phyloP scores from a whole-genome alignment of 2,113 vertebrate genomes.

The Cranoglanis bouderius region DNA sequence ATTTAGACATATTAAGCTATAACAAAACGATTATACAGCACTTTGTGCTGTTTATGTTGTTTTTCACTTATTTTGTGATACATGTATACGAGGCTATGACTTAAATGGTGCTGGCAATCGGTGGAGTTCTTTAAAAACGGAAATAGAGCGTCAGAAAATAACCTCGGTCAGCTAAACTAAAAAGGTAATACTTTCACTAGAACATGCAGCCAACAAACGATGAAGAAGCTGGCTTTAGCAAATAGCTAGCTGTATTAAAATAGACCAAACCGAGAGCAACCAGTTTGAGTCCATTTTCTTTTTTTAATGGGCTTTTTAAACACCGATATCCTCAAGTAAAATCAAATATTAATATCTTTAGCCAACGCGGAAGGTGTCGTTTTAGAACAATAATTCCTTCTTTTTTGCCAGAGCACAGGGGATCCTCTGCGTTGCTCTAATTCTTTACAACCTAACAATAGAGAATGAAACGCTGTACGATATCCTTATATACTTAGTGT shows the following conservation, averaged over 20 bases:
- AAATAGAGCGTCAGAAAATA: constrained; percentile 54
- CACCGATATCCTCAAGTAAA: constrained; percentile 49
- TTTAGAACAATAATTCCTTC: constrained; percentile 44
- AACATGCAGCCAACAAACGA: constrained; percentile 13
- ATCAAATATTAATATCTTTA: constrained; percentile 29
- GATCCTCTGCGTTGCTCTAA: constrained; percentile 66
- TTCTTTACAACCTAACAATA: constrained; percentile 77
- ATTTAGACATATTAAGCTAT: constrained; percentile 12
- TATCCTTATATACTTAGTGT: constrained; percentile 70
- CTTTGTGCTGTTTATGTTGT: neutral
- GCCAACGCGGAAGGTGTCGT: constrained; percentile 15
- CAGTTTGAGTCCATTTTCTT: constrained; percentile 62
- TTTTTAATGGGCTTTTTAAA: constrained; percentile 59
- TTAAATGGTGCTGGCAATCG: constrained; percentile 25
- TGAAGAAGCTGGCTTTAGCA: constrained; percentile 34
- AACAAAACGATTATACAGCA: neutral
- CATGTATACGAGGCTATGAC: neutral
- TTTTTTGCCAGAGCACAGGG: constrained; percentile 57
- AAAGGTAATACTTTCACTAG: constrained; percentile 15
- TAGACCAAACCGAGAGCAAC: constrained; percentile 43
- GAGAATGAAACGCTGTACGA: constrained; percentile 68
- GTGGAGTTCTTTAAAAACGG: constrained; percentile 46
- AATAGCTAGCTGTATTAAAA: constrained; percentile 45
- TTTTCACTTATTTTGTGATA: neutral
- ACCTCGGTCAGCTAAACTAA: constrained; percentile 52